Percentiles rank a stretch among this genome's conserved stretches.
Evolutionary conservation across 2,113 vertebrate genomes (phyloP).

Genomic region (Solea senegalensis): DNA sequence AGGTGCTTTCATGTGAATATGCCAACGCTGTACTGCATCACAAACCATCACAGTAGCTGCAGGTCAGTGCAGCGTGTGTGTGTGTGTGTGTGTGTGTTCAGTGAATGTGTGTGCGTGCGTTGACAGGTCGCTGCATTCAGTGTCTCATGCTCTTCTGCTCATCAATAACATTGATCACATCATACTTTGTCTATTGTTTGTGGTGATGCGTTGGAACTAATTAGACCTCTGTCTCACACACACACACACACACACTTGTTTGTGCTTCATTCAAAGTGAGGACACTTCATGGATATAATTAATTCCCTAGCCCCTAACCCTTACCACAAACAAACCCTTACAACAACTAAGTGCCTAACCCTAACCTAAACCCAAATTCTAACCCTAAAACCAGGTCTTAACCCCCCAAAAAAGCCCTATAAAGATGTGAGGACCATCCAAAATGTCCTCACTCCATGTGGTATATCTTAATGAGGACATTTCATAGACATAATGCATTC

Average conservation of each 20-base stretch:
- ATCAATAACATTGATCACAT: slow-evolving; percentile 76
- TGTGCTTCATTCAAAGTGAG: too few species aligned
- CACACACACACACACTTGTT: slow-evolving; percentile 20
- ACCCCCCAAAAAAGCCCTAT: too few species aligned
- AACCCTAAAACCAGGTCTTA: too few species aligned
- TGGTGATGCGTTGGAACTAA: slow-evolving; percentile 65
- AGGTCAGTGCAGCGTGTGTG: slow-evolving; percentile 49
- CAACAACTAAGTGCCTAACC: too few species aligned
- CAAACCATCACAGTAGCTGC: slow-evolving; percentile 53
- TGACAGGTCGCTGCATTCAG: slow-evolving; percentile 42
- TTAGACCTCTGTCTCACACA: slow-evolving; percentile 46
- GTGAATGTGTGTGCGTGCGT: slow-evolving; percentile 21
- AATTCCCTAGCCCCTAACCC: too few species aligned
- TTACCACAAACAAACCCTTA: too few species aligned
- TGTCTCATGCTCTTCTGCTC: slow-evolving; percentile 48
- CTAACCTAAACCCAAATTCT: too few species aligned
- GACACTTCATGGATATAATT: too few species aligned
- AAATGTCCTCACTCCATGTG: too few species aligned
- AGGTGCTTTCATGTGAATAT: slow-evolving; percentile 65
- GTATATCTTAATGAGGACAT: too few species aligned
- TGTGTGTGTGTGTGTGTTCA: slow-evolving; percentile 16
- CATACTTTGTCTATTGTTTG: slow-evolving; percentile 53
- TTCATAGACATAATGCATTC: too few species aligned
- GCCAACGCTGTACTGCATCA: slow-evolving; percentile 57
- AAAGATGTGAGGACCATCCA: too few species aligned